Base-by-base conservation (phyloP, 1,140 invertebrate species). In the Formica exsecta region DNA sequence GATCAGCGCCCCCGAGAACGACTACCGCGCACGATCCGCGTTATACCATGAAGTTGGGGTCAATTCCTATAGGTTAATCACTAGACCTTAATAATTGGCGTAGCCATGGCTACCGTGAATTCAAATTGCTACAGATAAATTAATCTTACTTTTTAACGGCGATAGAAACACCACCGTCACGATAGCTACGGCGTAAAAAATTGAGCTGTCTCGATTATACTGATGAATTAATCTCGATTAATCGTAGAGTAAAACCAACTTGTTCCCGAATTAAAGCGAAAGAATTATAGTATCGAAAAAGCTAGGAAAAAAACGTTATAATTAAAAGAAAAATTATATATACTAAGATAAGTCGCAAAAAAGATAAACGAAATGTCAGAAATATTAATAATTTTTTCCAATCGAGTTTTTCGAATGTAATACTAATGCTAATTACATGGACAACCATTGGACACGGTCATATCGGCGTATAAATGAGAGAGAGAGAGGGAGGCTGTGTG, bases 1-100 rank as follows among this genome's bases (percentile, higher is more conserved):
- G 76, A 80, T 80, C 76, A 25, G 48, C 76, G 76, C 62, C 29
- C 41, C 41, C 25, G 41, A 77, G 19, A 65, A 25, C 8, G 8
- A 77, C 22, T 79, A 25, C 25, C 29, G 44, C 44, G 44, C 64
- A 32, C 44, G 16, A 54, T 29, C n/a, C 22, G 29, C 62, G 44
- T 29, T 65, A 22, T 29, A 32, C 38, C n/a, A 32, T 41, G 38
- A 79, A 54, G 44, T 57, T 80, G 22, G n/a, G 44, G 76, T 32
- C 44, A 70, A 80, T 0, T 29, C 29, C 32, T 32, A 19, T n/a
- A 32, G 38, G 1, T 22, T 29, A 32, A 51, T 19, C 29, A 5
- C 16, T 9, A 22, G 19, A 51, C 29, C 16, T n/a, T 54, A 25
- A 54, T 25, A 80, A 54, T 41, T 25, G 54, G 8, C 19, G n/a